Evolutionary conservation across 2,113 vertebrate genomes (phyloP).

Genomic region (Regulus satrapa): DNA sequence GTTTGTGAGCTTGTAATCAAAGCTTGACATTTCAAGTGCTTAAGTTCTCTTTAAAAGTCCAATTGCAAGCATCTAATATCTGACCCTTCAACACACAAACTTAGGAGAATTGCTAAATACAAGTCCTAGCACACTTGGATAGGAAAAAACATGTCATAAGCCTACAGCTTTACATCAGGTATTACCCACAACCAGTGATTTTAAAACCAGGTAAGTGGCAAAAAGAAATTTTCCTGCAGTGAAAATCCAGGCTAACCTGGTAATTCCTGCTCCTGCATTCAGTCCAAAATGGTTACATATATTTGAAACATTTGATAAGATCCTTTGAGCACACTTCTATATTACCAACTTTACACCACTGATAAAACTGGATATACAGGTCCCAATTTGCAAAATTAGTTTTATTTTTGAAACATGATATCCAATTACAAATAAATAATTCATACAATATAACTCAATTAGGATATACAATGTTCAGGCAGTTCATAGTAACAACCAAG

Average conservation of each 20-base stretch:
- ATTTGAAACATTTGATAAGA: not conserved
- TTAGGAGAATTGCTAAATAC: not conserved
- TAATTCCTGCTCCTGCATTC: not conserved
- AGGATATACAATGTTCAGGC: constrained; percentile 59
- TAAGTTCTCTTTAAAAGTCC: not conserved
- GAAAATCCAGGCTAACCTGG: not conserved
- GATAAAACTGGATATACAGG: not conserved
- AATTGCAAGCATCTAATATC: not conserved
- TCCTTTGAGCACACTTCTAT: not conserved
- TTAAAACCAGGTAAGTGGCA: not conserved
- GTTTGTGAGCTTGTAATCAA: not conserved
- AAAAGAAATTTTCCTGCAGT: not conserved
- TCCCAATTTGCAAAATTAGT: constrained; percentile 42
- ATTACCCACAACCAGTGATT: not conserved
- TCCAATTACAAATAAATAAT: constrained; percentile 82
- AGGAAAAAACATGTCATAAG: not conserved
- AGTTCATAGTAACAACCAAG: constrained; percentile 57
- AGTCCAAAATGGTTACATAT: not conserved
- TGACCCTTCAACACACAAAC: not conserved
- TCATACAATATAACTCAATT: constrained; percentile 71
- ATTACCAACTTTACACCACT: not conserved
- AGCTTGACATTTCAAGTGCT: not conserved
- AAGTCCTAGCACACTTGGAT: not conserved
- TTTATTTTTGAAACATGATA: constrained; percentile 74
- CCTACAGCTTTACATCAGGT: not conserved